Conservation (phyloP, 1,140 invertebrate species). For the Thalassaphorura encarpata region DNA sequence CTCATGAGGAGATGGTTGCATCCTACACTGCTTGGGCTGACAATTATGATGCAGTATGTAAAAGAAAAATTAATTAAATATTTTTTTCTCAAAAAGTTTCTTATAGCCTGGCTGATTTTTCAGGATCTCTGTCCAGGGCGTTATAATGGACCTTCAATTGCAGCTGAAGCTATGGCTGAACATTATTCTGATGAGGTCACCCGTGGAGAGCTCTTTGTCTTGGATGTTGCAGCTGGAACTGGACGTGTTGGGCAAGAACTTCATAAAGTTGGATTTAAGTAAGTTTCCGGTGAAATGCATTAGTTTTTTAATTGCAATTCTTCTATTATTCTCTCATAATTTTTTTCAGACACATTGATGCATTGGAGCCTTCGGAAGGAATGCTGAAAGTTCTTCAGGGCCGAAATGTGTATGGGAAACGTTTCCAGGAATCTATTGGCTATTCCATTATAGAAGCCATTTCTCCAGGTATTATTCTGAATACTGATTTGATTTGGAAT, state of each 20-base stretch:
- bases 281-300: not conserved
- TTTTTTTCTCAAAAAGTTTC: not conserved
- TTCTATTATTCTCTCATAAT: not conserved
- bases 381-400: slow-evolving; percentile 36
- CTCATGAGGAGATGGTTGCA: slow-evolving; percentile 29
- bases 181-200: slow-evolving; percentile 17
- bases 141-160: slow-evolving; percentile 33
- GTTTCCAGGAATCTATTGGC: slow-evolving; percentile 32
- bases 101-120: not conserved
- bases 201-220: slow-evolving; percentile 25
- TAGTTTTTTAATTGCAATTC: not conserved
- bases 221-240: slow-evolving; percentile 39
- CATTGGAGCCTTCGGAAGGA: slow-evolving; percentile 34
- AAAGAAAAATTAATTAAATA: not conserved
- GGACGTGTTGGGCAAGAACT: slow-evolving; percentile 36
- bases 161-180: slow-evolving; percentile 27
- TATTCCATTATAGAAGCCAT: slow-evolving; percentile 5
- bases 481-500: not conserved
- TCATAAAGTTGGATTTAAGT: slow-evolving; percentile 28
- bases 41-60: slow-evolving; percentile 30
- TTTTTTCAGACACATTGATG: slow-evolving; percentile 23
- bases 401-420: slow-evolving; percentile 34
- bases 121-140: slow-evolving; percentile 32
- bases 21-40: slow-evolving; percentile 31
- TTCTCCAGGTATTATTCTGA: slow-evolving; percentile 24